Evolutionary conservation across 2,797 vertebrate species (phyloP), one percentile per base, ranked within the genome.

Genomic region (Notolepis coatsorum): DNA sequence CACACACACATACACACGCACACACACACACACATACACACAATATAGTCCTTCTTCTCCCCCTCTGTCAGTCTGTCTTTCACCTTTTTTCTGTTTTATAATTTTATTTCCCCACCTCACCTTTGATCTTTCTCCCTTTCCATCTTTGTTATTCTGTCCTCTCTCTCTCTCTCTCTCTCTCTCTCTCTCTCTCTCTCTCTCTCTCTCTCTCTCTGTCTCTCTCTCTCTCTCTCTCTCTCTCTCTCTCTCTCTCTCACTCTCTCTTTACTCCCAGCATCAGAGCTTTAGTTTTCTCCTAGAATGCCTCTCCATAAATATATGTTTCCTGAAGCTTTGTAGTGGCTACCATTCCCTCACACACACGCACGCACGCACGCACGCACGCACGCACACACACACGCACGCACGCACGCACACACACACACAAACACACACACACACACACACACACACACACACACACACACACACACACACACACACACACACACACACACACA

Each of bases 321-420:
- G 70, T 51, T 52, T 68, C n/a, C 48, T 68, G 56, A 60, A 37
- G 53, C 78, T 87, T 83, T 87, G 72, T 82, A 87, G 81, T 84
- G 83, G 80, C 65, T 70, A 48, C 61, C 67, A 35, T 73, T 66
- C 66, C 43, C 50, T 53, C n/a, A 71, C 64, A 30, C 65, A 53
- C 30, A 21, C 48, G 5, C 27, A 24, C 45, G 49, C 33, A 43
- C 61, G 27, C 46, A 20, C 57, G 7, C 15, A 12, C 47, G 20
- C 35, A 25, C 46, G 38, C 46, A 23, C 47, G 9, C 17, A 15
- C 48, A 61, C 39, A 30, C 60, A 52, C 37, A 15, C 59, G 6
- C 27, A 23, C 47, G 43, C 48, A 41, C 60, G 37, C 21, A 20
- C 60, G 21, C 24, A 17, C 33, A 55, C 51, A 46, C 49, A 72